Base-by-base conservation (phyloP, 2,888 invertebrate species). In the Acanthopleura granulata region DNA sequence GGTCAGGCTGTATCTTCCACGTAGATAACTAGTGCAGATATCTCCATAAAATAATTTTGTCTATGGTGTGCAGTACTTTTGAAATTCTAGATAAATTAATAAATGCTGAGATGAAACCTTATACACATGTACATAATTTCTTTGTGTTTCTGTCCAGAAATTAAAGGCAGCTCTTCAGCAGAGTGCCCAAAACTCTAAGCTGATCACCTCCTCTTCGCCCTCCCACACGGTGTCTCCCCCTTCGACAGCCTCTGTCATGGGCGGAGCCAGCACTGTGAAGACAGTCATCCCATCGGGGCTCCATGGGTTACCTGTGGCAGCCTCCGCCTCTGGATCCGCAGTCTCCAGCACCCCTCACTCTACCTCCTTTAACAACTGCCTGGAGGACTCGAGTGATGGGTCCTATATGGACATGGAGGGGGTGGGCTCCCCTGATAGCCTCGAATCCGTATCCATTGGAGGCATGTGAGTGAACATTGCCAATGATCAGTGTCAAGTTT, bases 81-180 rank as follows among this genome's bases (percentile, higher is more conserved):
- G 9, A 40, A 40, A 6, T 3, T 40, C n/a, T n/a, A n/a, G 40
- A 40, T 40, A 40, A 40, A 40, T 40, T 40, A 40, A 40, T 40
- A n/a, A n/a, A n/a, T n/a, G n/a, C n/a, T n/a, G n/a, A n/a, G n/a
- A n/a, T n/a, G n/a, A n/a, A n/a, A n/a, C n/a, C n/a, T n/a, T n/a
- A n/a, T n/a, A n/a, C n/a, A n/a, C n/a, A n/a, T n/a, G n/a, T n/a
- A n/a, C n/a, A n/a, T 29, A 18, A 12, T 30, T n/a, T 72, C 1
- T 61, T 75, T 72, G 25, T 77, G 29, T 74, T 71, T 76, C 3
- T 40, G 40, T 40, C 22, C 81, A 92, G 92, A 91, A 91, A 85
- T 84, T 92, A 76, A 92, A 92, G 81, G 91, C 92, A 83, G 89
- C 90, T 4, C 79, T 92, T 49, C 89, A 88, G 29, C 81, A 84